Conservation (phyloP, 2,113 vertebrate genomes). For the Tetrao urogallus region DNA sequence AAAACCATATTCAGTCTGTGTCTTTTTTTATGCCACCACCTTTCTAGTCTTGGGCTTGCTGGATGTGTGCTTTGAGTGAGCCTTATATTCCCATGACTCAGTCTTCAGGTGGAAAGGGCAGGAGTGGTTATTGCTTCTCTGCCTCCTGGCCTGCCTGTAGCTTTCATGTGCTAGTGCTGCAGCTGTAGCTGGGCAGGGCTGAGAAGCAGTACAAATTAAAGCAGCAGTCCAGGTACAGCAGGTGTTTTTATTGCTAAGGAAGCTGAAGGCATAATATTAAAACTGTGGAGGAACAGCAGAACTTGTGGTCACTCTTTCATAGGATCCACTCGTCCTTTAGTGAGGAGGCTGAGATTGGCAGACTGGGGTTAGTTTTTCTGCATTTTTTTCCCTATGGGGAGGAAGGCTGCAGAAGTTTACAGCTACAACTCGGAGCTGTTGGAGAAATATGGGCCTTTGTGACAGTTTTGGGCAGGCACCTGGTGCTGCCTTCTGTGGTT, state of each 20-base stretch:
- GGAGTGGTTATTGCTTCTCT: background rate
- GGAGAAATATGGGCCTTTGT: background rate
- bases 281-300: background rate
- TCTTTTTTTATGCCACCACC: background rate
- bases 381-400: background rate
- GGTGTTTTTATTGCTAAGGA: background rate
- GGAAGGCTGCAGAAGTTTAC: background rate
- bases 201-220: background rate
- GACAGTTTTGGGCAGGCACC: background rate
- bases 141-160: background rate
- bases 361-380: background rate
- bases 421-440: background rate
- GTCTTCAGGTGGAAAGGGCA: accelerated
- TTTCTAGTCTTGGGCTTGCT: background rate
- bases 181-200: background rate
- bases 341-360: background rate
- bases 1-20: accelerated
- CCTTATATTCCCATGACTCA: accelerated
- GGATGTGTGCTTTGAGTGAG: background rate
- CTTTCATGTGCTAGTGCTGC: background rate
- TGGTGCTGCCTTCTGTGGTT: background rate
- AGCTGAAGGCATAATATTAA: background rate
- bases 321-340: background rate
- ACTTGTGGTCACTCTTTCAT: background rate
- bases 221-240: background rate